A percentile compares a stretch with the other conserved stretches of the same genome.
These are phyloP conservation scores for Corythoichthys haematopterus DNA, from an alignment of 2,113 vertebrate species.

Conservation along the genomic window DNA sequence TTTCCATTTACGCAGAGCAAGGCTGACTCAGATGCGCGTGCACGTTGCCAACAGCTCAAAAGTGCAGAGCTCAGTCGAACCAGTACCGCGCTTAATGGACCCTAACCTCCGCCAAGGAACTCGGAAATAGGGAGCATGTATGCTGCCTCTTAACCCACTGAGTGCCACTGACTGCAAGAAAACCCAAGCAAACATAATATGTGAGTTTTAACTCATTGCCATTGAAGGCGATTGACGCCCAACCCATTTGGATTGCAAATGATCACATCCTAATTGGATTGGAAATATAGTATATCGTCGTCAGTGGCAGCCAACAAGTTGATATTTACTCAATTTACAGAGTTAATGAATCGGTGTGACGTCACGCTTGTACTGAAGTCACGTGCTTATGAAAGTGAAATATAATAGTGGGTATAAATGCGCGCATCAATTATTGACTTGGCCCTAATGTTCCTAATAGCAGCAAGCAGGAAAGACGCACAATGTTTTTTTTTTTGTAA, in stretches of 20 bases:
- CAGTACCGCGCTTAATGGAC: constrained; percentile 2
- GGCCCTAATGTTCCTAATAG: background rate
- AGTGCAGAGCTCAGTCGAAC: constrained; percentile 9
- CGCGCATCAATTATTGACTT: constrained; percentile 2
- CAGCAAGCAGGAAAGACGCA: background rate
- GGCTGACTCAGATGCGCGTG: constrained; percentile 4
- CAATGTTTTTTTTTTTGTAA: background rate
- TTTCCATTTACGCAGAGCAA: constrained; percentile 56
- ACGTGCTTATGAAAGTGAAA: background rate
- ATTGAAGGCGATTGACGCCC: no score
- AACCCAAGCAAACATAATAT: no score
- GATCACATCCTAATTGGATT: no score
- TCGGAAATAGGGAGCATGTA: background rate
- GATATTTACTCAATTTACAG: no score
- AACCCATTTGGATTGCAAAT: no score
- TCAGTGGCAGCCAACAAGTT: no score
- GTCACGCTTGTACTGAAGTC: background rate
- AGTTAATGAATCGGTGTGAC: background rate
- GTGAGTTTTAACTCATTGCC: no score
- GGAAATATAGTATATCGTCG: no score
- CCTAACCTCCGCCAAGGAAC: background rate
- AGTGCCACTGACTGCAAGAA: no score
- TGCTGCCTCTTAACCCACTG: background rate
- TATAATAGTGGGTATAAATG: background rate
- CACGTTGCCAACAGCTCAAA: background rate